Percentiles rank a stretch among this genome's conserved stretches.
Evolutionary conservation across 2,888 invertebrate species (phyloP).

Genomic region (Tholera decimalis): DNA sequence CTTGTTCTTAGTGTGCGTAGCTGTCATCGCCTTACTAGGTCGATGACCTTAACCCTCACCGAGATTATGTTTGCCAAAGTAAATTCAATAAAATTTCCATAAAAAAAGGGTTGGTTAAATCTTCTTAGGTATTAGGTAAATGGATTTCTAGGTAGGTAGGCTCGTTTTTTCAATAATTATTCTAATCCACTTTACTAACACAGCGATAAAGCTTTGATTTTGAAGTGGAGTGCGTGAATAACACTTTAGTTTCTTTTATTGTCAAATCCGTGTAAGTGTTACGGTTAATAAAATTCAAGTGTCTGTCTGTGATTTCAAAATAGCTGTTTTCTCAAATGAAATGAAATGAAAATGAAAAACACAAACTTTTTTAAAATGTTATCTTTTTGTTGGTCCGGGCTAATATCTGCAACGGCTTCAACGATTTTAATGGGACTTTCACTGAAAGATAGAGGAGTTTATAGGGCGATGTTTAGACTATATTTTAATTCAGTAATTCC

Average conservation of each 20-base stretch:
- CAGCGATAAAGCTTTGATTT: slow-evolving; percentile 7
- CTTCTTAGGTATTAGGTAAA: slow-evolving; percentile 8
- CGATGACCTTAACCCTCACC: slow-evolving; percentile 22
- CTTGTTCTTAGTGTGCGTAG: slow-evolving; percentile 43
- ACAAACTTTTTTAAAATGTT: too few relatives aligned
- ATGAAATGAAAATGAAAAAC: too few relatives aligned
- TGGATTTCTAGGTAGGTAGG: slow-evolving; percentile 1
- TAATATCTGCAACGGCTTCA: too few relatives aligned
- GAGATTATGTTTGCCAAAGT: slow-evolving; percentile 15
- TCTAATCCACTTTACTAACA: slow-evolving; percentile 22
- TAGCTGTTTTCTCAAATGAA: too few relatives aligned
- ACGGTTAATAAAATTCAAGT: slow-evolving; percentile 16
- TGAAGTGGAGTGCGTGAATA: slow-evolving; percentile 1
- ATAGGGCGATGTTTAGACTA: too few relatives aligned
- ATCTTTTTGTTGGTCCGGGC: too few relatives aligned
- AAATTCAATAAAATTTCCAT: slow-evolving; percentile 29
- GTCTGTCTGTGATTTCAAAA: too few relatives aligned
- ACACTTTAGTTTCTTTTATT: slow-evolving; percentile 6
- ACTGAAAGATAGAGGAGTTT: too few relatives aligned
- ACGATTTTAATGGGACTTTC: too few relatives aligned
- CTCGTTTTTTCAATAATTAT: slow-evolving; percentile 1
- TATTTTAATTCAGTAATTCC: too few relatives aligned
- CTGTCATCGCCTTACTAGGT: slow-evolving; percentile 38
- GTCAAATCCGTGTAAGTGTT: slow-evolving; percentile 20
- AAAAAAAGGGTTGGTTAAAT: slow-evolving; percentile 29